A percentile compares a stretch with the other conserved stretches of the same genome.
These are phyloP conservation scores for Allygus modestus DNA, from an alignment of 2,888 invertebrate genomes.

Conservation along the genomic window DNA sequence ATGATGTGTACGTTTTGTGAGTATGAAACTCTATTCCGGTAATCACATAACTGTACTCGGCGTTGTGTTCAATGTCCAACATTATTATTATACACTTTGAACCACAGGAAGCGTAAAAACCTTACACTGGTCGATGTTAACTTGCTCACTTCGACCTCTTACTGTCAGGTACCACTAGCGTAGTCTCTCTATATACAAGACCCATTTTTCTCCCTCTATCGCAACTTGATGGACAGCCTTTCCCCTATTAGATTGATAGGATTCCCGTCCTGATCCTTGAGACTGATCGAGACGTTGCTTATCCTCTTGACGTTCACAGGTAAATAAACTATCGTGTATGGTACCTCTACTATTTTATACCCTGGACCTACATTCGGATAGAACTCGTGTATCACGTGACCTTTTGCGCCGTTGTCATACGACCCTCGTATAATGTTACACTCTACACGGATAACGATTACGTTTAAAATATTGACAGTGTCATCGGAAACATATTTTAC, in stretches of 20 bases:
- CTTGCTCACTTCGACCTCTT: background rate
- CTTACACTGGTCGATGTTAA: background rate
- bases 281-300: background rate
- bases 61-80: background rate
- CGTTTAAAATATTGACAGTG: background rate
- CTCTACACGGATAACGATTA: background rate
- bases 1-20: conserved; percentile 27
- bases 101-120: background rate
- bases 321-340: background rate
- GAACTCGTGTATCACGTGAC: conserved; percentile 22
- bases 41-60: background rate
- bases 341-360: conserved; percentile 37
- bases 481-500: background rate
- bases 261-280: background rate
- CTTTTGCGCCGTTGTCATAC: background rate
- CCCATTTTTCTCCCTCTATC: background rate
- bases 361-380: conserved; percentile 8
- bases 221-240: background rate
- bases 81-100: background rate
- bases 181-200: background rate
- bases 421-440: background rate
- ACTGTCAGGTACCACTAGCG: background rate
- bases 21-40: conserved; percentile 14
- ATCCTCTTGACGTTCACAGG: conserved; percentile 6
- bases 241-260: background rate